Conservation (phyloP, 2,888 invertebrate genomes). For the Lottia gigantea region DNA sequence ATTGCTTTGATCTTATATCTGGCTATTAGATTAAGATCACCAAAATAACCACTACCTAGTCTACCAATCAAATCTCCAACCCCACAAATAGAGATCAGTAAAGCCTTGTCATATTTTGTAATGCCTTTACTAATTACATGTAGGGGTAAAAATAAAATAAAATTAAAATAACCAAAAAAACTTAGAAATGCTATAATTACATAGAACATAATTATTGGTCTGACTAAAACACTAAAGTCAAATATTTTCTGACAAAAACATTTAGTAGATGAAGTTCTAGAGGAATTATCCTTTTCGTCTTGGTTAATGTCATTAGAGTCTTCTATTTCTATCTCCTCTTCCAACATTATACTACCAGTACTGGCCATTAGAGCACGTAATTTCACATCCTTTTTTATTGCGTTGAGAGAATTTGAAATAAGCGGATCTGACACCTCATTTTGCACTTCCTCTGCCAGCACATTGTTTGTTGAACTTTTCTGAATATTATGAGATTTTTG, state of each 20-base stretch:
- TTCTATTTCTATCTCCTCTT: slow-evolving; percentile 11
- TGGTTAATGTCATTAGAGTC: background rate
- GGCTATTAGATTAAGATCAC: slow-evolving; percentile 43
- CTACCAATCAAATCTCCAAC: slow-evolving; percentile 51
- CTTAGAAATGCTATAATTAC: slow-evolving; percentile 43
- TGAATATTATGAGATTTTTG: background rate
- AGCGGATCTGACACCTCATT: background rate
- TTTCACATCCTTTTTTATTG: slow-evolving; percentile 1
- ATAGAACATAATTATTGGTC: slow-evolving; percentile 43
- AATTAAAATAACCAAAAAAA: slow-evolving; percentile 58
- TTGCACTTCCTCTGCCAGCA: background rate
- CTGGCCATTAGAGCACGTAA: slow-evolving; percentile 28
- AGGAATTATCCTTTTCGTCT: slow-evolving; percentile 1
- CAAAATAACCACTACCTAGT: slow-evolving; percentile 43
- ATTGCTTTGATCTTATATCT: slow-evolving; percentile 48
- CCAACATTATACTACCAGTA: slow-evolving; percentile 43
- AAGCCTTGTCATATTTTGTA: slow-evolving; percentile 43
- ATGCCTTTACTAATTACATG: slow-evolving; percentile 38
- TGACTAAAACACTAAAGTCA: slow-evolving; percentile 47
- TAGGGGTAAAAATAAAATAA: slow-evolving; percentile 51
- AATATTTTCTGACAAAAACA: slow-evolving; percentile 33
- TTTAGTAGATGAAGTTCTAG: slow-evolving; percentile 10
- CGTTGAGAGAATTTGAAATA: slow-evolving; percentile 5
- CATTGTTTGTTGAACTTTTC: background rate
- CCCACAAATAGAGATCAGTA: slow-evolving; percentile 53